These are phyloP conservation scores for Timema cristinae DNA, from an alignment of 2,888 invertebrate species.

Conservation along the genomic window DNA sequence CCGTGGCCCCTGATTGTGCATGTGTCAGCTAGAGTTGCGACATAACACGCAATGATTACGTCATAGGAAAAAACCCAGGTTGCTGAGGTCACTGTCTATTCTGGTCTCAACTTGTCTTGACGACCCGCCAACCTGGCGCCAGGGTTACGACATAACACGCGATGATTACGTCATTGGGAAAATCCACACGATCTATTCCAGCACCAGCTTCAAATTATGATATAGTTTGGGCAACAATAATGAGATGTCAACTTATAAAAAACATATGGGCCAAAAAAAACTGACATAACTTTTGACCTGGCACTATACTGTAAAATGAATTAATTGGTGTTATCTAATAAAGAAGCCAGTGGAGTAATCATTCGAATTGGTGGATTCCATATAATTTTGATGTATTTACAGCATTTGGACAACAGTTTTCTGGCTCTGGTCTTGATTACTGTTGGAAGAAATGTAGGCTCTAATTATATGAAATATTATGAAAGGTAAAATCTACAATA, in stretches of 20 bases:
- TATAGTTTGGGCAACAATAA: neutral
- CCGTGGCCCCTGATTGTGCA: too few relatives aligned
- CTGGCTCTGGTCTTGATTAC: slow-evolving; percentile 5
- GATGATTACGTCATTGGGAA: too few relatives aligned
- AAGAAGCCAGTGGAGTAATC: slow-evolving; percentile 1
- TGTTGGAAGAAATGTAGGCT: neutral
- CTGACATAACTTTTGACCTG: neutral
- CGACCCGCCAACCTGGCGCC: too few relatives aligned
- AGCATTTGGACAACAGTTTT: slow-evolving; percentile 4
- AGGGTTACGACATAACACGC: too few relatives aligned
- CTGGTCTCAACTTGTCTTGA: too few relatives aligned
- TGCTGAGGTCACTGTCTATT: too few relatives aligned
- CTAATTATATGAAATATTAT: neutral
- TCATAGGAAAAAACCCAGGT: too few relatives aligned
- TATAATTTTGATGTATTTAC: neutral
- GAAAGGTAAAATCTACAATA: neutral
- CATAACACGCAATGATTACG: too few relatives aligned
- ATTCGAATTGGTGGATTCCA: neutral
- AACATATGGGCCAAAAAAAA: neutral
- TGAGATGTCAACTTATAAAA: neutral
- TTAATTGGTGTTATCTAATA: neutral
- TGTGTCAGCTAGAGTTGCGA: too few relatives aligned
- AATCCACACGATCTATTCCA: too few relatives aligned
- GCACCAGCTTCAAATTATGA: slow-evolving; percentile 1
- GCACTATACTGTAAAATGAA: slow-evolving; percentile 5